Base-by-base conservation (phyloP, 64 coral and sea anemone genomes). In the Platygyra sinensis region DNA sequence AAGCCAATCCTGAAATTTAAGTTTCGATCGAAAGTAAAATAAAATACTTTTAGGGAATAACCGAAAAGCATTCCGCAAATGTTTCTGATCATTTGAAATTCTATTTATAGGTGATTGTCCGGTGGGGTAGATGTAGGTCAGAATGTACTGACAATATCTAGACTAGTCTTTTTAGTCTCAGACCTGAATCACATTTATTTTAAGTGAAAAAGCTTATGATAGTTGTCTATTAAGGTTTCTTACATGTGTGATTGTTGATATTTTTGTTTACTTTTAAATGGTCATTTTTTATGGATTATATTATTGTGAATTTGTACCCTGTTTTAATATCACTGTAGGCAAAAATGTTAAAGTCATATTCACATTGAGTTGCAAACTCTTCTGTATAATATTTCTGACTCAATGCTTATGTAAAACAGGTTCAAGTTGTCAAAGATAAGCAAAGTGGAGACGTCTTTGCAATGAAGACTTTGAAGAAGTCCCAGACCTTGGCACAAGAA, bases 401-500 rank as follows among this genome's bases (percentile, higher is more conserved):
- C 15, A 67, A n/a, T 67, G 19, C 18, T 8, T 24, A 38, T 86
- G 3, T 46, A 18, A 17, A 31, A 28, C 52, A 98, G 96, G 97
- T 99, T 64, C 97, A 99, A 91, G 97, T 99, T 78, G 97, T 99
- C 15, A 99, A 91, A 67, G 97, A 99, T 38, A 95, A 93, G 27
- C 90, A 95, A 64, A 96, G 80, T 69, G 94, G 91, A 39, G 91
- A 96, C 81, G 91, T 99, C 27, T 99, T 96, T 93, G 97, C 97
- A 6, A 89, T 99, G 91, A 99, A 99, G 55, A 99, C 97, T 42
- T 73, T 99, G 51, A 99, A 99, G 33, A 99, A 99, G 60, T 84
- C 88, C 30, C 94, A 99, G 52, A 99, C 94, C 30, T 86, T 99
- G 33, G 91, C 97, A 14, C 93, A 99, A 33, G 97, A 99, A 96